Base-by-base conservation (phyloP, 2,797 vertebrate species). In the Protosalanx chinensis region DNA sequence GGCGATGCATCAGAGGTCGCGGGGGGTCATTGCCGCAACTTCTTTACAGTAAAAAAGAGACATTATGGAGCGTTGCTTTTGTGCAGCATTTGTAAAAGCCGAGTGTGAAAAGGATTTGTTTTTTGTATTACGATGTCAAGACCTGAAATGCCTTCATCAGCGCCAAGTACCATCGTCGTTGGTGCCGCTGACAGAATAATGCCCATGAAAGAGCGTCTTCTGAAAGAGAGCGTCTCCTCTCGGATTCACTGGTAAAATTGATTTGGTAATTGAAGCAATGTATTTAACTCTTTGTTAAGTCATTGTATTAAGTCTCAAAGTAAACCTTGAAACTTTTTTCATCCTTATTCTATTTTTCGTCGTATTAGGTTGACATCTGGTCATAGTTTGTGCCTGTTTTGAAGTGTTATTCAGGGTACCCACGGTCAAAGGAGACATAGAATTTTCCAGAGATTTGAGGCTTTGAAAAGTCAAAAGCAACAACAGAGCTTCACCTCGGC, bases 21-120 rank as follows among this genome's bases (percentile, higher is more conserved):
- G 60, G 46, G 23, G 67, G 73, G 79, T 84, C 79, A 80, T 66
- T 81, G 75, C 70, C 76, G 65, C 62, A 37, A 53, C 67, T 69
- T n/a, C 46, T 58, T 37, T 30, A 53, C 41, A 74, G 37, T 68
- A 6, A 79, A n/a, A 51, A 37, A 56, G 59, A 64, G 53, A 41
- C 20, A 69, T 72, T 33, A 16, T 53, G 68, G 68, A 65, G 15
- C 18, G 53, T 71, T 64, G 56, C 41, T 61, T 78, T 61, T 67
- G 53, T 78, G 46, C 76, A 76, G 32, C 51, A 73, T 4, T 83
- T 74, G 60, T 76, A 59, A 60, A 64, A 15, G 46, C 64, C 37
- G 57, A 20, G 35, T 79, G 72, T 71, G 6, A 71, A 70, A 82
- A 72, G 18, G 64, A 68, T 70, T 74, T 75, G 79, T 13, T n/a